Conservation (phyloP, 2,113 vertebrate species). For the Aegithalos caudatus region DNA sequence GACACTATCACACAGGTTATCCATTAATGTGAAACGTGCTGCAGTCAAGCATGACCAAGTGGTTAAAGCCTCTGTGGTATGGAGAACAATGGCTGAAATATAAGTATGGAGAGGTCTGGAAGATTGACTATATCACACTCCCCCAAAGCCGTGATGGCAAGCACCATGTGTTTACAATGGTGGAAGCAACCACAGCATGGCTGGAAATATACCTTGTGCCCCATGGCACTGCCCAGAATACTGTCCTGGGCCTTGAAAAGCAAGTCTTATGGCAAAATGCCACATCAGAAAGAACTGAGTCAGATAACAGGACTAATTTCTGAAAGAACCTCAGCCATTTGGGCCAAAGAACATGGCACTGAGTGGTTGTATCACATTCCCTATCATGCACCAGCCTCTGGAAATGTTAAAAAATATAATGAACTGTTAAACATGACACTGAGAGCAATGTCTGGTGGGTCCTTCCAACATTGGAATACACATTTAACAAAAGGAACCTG, state of each 20-base stretch:
- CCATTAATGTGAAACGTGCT: not conserved
- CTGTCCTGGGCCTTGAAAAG: not conserved
- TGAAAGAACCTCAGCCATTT: not conserved
- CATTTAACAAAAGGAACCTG: not conserved
- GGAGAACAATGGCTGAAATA: not conserved
- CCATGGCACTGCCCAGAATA: not conserved
- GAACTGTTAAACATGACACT: not conserved
- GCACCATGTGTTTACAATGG: not conserved
- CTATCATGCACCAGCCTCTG: not conserved
- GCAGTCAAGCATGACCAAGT: not conserved
- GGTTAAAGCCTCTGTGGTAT: not conserved
- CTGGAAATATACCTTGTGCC: not conserved
- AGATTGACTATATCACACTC: not conserved
- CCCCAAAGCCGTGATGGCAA: not conserved
- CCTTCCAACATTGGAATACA: not conserved
- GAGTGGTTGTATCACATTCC: not conserved
- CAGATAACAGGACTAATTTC: not conserved
- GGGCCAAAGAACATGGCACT: not conserved
- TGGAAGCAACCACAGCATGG: not conserved
- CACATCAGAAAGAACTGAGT: not conserved
- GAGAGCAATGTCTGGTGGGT: not conserved
- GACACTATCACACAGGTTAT: not conserved
- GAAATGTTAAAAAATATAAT: not conserved
- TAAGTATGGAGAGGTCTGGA: not conserved
- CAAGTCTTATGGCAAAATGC: not conserved